Percentiles rank a stretch among this genome's conserved stretches.
Conservation (phyloP, 2,888 invertebrate genomes). For the Oscheius sp. region DNA sequence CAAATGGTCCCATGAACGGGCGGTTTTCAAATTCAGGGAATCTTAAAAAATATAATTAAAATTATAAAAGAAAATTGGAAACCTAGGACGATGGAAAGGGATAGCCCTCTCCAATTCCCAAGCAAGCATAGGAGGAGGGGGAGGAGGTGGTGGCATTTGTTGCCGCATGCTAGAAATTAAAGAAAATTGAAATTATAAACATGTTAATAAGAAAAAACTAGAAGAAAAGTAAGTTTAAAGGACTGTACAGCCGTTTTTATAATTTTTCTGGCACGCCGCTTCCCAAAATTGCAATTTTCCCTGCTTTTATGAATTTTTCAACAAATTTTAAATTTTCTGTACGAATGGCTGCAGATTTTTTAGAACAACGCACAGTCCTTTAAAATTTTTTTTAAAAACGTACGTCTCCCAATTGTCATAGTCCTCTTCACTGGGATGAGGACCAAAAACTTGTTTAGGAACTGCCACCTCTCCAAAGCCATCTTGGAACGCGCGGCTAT, state of each 20-base stretch:
- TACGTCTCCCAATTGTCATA: constrained; percentile 36
- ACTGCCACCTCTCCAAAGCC: constrained; percentile 57
- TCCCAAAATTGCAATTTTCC: too few species aligned
- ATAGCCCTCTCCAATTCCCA: constrained; percentile 27
- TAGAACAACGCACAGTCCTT: neutral
- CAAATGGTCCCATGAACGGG: constrained; percentile 31
- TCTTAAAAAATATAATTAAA: neutral
- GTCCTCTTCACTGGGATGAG: constrained; percentile 34
- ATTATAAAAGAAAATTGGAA: neutral
- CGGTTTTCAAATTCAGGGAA: constrained; percentile 26
- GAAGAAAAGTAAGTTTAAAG: neutral
- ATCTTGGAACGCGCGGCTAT: constrained; percentile 42
- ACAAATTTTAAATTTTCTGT: too few species aligned
- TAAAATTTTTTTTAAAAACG: constrained; percentile 1
- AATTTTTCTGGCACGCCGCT: too few species aligned
- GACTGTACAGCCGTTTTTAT: too few species aligned
- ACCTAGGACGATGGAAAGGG: constrained; percentile 20
- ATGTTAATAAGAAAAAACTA: constrained; percentile 26
- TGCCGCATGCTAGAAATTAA: constrained; percentile 25
- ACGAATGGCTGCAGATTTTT: too few species aligned
- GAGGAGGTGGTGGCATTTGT: constrained; percentile 11
- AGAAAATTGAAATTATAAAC: constrained; percentile 2
- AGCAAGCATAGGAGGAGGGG: constrained; percentile 31
- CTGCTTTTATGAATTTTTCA: neutral
- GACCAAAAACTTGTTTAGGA: constrained; percentile 50